Percentiles rank a stretch among this genome's conserved stretches.
Conservation (phyloP, 35 echinoderm and acorn worm species). For the Ptychodera flava region DNA sequence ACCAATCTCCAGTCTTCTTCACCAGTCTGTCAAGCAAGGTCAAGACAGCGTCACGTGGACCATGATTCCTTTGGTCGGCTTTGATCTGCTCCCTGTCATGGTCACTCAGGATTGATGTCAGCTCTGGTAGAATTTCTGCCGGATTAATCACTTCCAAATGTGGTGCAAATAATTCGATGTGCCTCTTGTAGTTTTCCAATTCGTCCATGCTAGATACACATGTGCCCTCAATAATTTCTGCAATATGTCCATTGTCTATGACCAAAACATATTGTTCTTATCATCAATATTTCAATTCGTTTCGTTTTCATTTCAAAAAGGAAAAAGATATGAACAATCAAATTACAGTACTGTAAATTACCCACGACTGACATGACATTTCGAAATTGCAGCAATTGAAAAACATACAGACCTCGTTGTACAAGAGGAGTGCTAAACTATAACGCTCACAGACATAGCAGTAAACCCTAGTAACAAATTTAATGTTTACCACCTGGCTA, state of each 20-base stretch:
- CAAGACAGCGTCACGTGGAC: not conserved
- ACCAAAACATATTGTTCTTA: too few species aligned
- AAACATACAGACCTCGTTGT: too few species aligned
- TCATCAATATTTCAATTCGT: too few species aligned
- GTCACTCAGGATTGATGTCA: not conserved
- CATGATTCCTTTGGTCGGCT: not conserved
- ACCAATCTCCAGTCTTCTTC: not conserved
- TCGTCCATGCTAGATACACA: not conserved
- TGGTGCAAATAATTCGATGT: not conserved
- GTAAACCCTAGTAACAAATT: too few species aligned
- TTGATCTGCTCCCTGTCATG: not conserved
- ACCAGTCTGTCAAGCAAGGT: not conserved
- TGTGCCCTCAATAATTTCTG: not conserved
- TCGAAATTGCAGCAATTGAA: too few species aligned
- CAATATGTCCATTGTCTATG: not conserved
- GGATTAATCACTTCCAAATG: not conserved
- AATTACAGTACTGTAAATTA: too few species aligned
- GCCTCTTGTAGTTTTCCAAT: not conserved
- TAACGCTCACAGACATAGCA: too few species aligned
- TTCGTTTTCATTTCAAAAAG: too few species aligned
- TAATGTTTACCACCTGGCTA: too few species aligned
- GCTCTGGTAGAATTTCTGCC: not conserved
- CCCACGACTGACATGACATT: too few species aligned
- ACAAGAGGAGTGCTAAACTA: too few species aligned
- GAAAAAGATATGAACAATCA: too few species aligned